These are phyloP conservation scores for Girardia tigrina DNA, from an alignment of 2,888 invertebrate genomes.

Conservation along the genomic window DNA sequence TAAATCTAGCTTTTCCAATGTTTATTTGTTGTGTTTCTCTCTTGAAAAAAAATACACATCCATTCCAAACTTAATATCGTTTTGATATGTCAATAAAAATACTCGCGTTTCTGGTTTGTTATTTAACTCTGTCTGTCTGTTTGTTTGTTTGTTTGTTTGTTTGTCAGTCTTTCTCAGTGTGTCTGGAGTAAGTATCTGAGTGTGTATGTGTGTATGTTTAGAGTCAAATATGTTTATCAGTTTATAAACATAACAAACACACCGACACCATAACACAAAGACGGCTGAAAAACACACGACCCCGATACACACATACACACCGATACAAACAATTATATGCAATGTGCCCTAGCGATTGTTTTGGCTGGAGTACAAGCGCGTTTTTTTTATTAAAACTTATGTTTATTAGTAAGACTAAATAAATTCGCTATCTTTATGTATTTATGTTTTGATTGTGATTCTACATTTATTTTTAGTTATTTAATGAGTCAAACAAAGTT, in stretches of 20 bases:
- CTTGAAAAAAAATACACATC: not conserved
- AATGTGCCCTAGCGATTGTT: constrained; percentile 15
- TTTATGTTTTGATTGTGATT: constrained; percentile 19
- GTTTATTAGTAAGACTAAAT: constrained; percentile 23
- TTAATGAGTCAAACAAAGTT: constrained; percentile 18
- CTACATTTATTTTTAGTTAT: constrained; percentile 23
- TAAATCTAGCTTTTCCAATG: constrained; percentile 23
- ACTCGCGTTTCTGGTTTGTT: too few species aligned
- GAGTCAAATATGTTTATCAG: constrained; percentile 23
- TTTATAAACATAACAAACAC: constrained; percentile 23
- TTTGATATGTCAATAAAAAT: too few species aligned
- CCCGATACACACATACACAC: not conserved
- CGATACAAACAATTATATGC: constrained; percentile 6
- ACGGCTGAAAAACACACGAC: too few species aligned
- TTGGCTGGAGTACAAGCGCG: constrained; percentile 3
- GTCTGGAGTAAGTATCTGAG: not conserved
- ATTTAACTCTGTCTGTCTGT: not conserved
- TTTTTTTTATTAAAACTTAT: constrained; percentile 21
- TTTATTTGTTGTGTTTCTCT: constrained; percentile 13
- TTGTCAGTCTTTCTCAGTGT: not conserved
- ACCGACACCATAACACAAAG: constrained; percentile 3
- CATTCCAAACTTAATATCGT: not conserved
- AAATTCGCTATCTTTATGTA: constrained; percentile 23
- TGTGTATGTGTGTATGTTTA: not conserved
- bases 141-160: not conserved